Evolutionary conservation across 2,888 invertebrate genomes (phyloP), one percentile per base, ranked within the genome.

Genomic region (Aleiodes testaceus): DNA sequence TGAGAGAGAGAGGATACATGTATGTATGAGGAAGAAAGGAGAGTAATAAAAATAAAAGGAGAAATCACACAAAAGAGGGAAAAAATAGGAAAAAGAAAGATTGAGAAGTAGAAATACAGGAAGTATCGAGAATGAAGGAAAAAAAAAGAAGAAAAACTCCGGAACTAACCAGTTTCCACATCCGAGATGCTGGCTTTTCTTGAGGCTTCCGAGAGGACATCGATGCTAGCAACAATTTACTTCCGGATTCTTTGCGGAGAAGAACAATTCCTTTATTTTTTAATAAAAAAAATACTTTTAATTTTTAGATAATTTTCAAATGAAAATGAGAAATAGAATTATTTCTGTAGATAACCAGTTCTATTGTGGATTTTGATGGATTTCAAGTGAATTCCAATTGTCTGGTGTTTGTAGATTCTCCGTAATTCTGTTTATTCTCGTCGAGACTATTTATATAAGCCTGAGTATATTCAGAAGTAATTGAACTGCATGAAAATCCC

Each of bases 91-190:
- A 36, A 18, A 22, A 26, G 16, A 50, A 49, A 30, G 20, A 67
- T 45, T 53, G 22, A 67, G 66, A 61, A 71, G 45, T 11, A 26
- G 59, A 36, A 66, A 59, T 64, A 66, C 52, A 52, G 66, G 53
- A 53, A 52, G 66, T 53, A 66, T 66, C 53, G 66, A 53, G 53
- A 66, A 36, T 53, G 44, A 44, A 53, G 42, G 44, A 36, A 36
- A 9, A 9, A 36, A 36, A 36, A 36, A 5, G 26, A 26, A 36
- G 36, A 9, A 36, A 66, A 53, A 18, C 16, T 20, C 30, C 44
- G 66, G 53, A 66, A 53, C 53, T 42, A 44, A 53, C 66, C 66
- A 66, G 52, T 66, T 66, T 66, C 53, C 42, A 53, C 53, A 52
- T 66, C 66, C 66, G 66, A 53, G 66, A 53, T 42, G 12, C 20